Conservation (phyloP, 23 tunicate genomes). For the Pegea sp. region DNA sequence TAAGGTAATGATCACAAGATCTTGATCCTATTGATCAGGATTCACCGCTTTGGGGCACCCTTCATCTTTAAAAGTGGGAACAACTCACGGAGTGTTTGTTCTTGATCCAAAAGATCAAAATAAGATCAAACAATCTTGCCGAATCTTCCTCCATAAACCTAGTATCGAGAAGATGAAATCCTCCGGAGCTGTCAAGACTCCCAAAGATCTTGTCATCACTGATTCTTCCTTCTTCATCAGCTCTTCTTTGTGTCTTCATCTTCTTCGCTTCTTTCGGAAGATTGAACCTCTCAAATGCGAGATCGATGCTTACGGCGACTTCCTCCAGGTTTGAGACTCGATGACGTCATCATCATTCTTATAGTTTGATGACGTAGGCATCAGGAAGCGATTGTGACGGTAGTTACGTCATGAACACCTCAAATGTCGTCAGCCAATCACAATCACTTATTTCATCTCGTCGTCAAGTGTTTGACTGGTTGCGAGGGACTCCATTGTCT, state of each 20-base stretch:
- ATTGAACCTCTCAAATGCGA: slow-evolving; percentile 58
- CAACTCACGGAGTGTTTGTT: slow-evolving; percentile 70
- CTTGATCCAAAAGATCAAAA: slow-evolving; percentile 4
- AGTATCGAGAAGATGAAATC: slow-evolving; percentile 19
- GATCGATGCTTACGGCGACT: slow-evolving; percentile 87
- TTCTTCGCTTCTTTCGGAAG: slow-evolving; percentile 18
- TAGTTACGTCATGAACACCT: slow-evolving; percentile 26
- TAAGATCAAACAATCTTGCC: slow-evolving; percentile 3
- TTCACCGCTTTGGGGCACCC: slow-evolving; percentile 61
- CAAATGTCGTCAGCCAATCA: slow-evolving; percentile 35
- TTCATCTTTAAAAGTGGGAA: slow-evolving; percentile 31
- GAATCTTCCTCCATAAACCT: slow-evolving; percentile 69
- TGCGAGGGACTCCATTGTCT: slow-evolving; percentile 17
- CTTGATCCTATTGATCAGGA: slow-evolving; percentile 16
- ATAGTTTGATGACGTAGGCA: too few species aligned
- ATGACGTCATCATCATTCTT: too few species aligned
- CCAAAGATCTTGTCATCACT: slow-evolving; percentile 25
- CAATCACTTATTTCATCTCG: slow-evolving; percentile 18
- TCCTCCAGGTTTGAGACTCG: too few species aligned
- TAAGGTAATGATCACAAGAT: not conserved
- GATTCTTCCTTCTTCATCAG: slow-evolving; percentile 72
- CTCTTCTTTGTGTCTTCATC: slow-evolving; percentile 13
- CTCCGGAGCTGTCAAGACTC: slow-evolving; percentile 17
- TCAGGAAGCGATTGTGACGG: slow-evolving; percentile 33
- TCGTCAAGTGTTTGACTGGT: slow-evolving; percentile 9